Evolutionary conservation across 2,797 vertebrate genomes (phyloP).

Genomic region (Gastrophryne carolinensis): DNA sequence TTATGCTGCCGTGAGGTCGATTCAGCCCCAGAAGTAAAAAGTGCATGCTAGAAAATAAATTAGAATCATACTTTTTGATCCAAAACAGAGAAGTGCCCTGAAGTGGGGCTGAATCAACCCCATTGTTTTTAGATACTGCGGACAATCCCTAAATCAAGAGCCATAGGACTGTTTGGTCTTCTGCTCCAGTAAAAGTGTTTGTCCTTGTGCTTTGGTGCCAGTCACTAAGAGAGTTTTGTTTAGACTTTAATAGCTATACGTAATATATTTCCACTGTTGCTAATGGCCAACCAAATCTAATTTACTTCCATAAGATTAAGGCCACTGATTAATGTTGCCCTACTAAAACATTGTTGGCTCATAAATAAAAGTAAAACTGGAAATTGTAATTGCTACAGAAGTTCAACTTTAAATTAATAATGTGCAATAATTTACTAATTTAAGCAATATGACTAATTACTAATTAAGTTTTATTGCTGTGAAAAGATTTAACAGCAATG

Average conservation of each 20-base stretch:
- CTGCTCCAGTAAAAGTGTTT: too few species aligned
- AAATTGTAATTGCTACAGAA: slow-evolving; percentile 39
- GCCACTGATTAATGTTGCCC: slow-evolving; percentile 19
- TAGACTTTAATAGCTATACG: not conserved
- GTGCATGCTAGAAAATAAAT: too few species aligned
- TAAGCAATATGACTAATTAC: slow-evolving; percentile 38
- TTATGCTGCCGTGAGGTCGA: too few species aligned
- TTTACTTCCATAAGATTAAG: not conserved
- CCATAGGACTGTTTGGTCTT: too few species aligned
- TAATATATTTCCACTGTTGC: not conserved
- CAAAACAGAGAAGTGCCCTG: too few species aligned
- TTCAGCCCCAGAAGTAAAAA: too few species aligned
- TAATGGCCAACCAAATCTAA: not conserved
- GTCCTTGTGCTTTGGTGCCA: too few species aligned
- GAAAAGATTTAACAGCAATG: slow-evolving; percentile 21
- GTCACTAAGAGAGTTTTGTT: not conserved
- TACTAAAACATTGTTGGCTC: slow-evolving; percentile 28
- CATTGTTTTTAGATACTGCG: too few species aligned
- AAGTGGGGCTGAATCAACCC: too few species aligned
- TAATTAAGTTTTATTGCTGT: slow-evolving; percentile 37
- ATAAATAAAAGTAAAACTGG: slow-evolving; percentile 32
- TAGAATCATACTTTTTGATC: too few species aligned
- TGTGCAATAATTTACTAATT: slow-evolving; percentile 35
- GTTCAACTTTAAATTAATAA: slow-evolving; percentile 41
- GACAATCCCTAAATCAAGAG: too few species aligned